phyloP scores from a whole-genome alignment of 2,113 vertebrate genomes.

The Neotragus moschatus region DNA sequence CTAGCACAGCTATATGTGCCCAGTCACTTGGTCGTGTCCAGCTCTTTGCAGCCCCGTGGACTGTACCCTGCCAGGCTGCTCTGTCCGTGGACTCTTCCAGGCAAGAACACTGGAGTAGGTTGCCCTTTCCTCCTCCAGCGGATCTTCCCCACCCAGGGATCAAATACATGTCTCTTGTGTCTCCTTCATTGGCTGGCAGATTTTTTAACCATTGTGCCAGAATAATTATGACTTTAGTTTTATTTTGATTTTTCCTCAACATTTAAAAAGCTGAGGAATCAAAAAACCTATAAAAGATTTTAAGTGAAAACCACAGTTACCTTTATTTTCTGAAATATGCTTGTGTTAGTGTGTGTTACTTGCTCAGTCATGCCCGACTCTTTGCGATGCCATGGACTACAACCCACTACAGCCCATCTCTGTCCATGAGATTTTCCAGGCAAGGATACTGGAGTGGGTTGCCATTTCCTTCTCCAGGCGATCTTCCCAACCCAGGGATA shows the following conservation, averaged over 20 bases:
- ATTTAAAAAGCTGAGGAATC: not conserved
- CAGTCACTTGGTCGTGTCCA: not conserved
- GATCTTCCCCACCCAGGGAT: not conserved
- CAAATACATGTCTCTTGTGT: not conserved
- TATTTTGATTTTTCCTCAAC: not conserved
- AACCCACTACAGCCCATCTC: not conserved
- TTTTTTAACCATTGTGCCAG: not conserved
- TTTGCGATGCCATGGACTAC: not conserved
- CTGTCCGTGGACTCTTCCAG: not conserved
- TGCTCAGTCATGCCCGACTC: not conserved
- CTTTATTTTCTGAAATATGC: not conserved
- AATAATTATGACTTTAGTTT: not conserved
- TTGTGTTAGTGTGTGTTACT: not conserved
- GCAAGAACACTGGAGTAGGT: not conserved
- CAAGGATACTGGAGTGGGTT: not conserved
- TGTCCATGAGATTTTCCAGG: not conserved
- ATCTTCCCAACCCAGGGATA: not conserved
- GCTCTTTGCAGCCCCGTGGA: not conserved
- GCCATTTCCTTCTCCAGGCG: too few relatives aligned
- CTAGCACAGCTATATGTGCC: rapidly evolving
- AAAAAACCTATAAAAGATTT: not conserved
- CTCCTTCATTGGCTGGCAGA: not conserved
- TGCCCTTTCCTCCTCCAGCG: not conserved
- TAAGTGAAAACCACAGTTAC: not conserved
- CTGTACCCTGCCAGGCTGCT: not conserved